Base-by-base conservation (phyloP, 2,888 invertebrate species). In the Agrochola litura region DNA sequence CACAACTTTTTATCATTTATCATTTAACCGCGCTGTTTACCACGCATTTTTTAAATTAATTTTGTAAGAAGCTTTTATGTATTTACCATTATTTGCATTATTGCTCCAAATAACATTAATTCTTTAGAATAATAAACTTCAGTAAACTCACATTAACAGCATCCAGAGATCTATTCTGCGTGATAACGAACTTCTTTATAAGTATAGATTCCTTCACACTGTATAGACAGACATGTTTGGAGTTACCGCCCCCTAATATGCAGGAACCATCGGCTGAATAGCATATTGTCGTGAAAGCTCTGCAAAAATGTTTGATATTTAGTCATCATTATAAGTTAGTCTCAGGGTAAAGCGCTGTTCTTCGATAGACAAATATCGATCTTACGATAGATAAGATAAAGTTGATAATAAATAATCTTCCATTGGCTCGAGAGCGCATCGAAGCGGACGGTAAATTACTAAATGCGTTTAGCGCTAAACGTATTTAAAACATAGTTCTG, bases 181-280 rank as follows among this genome's bases (percentile, higher is more conserved):
- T 99, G 81, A 99, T 98, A 92, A 98, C 98, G 93, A 99, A 99
- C 94, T 99, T 99, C 93, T 98, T 99, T 61, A 99, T 94, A 6
- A 99, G 97, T 46, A 99, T 96, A 6, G 98, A 97, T 92, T 99
- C 98, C 49, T 96, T 96, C 0, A 99, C 97, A 92, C 98, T 98
- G 95, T 99, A 99, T 83, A 99, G 98, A 90, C 99, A 99, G 66
- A 99, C 98, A 93, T 98, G 98, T 93, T 99, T 99, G 0, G 99
- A 99, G 91, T 98, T 98, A 0, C 99, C 99, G 10, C 98, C 99
- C 30, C 99, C 99, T 56, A 99, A 94, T 8, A 99, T 95, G 90
- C 98, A 98, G 73, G 97, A 97, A 0, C 99, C 99, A 96, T 99
- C 99, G 0, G 99, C 98, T 0, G 99, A 98, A 93, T 99, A 99